A percentile compares a stretch with the other conserved stretches of the same genome.
Evolutionary conservation across 2,797 vertebrate species (phyloP).

Genomic region (Lagodon rhomboides): DNA sequence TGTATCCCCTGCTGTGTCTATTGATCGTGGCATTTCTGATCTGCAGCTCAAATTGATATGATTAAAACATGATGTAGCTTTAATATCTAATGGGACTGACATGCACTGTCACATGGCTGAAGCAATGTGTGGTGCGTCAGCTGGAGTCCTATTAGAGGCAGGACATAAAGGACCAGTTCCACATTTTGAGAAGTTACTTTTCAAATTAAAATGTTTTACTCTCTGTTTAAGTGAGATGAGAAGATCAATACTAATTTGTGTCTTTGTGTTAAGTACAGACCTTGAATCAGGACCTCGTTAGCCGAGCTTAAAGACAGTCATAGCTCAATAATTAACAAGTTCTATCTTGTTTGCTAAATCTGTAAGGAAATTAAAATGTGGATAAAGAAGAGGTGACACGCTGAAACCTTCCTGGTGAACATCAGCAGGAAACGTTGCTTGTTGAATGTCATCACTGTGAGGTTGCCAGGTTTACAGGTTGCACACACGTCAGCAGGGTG

Average conservation of each 20-base stretch:
- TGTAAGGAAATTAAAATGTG: no score
- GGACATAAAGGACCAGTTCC: background rate
- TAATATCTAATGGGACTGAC: constrained; percentile 17
- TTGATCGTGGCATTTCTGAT: constrained; percentile 64
- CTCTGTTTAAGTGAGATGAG: background rate
- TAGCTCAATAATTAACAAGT: no score
- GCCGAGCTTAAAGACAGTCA: background rate
- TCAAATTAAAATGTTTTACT: no score
- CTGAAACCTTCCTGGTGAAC: no score
- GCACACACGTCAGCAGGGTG: no score
- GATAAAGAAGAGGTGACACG: no score
- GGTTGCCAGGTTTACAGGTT: no score
- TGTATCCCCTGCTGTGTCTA: constrained; percentile 22
- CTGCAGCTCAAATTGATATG: constrained; percentile 55
- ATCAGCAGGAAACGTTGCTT: no score
- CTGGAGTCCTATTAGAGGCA: background rate
- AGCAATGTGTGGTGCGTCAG: background rate
- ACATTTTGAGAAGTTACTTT: background rate
- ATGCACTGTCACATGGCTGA: constrained; percentile 1
- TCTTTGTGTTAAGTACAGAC: background rate
- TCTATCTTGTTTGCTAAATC: no score
- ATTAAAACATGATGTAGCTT: constrained; percentile 60
- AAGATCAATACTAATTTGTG: background rate
- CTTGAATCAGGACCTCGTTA: background rate
- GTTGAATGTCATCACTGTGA: no score